Conservation (phyloP, 2,888 invertebrate genomes). For the Odontomyia ornata region DNA sequence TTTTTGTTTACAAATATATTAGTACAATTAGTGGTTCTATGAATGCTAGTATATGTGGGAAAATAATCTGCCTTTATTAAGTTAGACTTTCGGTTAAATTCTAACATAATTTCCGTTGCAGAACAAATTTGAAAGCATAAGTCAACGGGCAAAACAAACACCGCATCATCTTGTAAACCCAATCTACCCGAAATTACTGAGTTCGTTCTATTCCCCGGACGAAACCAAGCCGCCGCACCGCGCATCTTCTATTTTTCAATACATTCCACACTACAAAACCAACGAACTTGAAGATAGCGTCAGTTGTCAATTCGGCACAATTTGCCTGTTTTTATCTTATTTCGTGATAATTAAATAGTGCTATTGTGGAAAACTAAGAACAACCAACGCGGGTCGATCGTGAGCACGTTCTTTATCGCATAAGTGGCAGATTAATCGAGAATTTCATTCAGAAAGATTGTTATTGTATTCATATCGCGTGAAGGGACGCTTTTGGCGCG, state of each 20-base stretch:
- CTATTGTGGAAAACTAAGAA: background rate
- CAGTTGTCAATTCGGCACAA: conserved; percentile 20
- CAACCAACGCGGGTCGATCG: no score
- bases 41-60: no score
- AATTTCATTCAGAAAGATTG: no score
- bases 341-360: background rate
- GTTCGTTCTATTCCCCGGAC: conserved; percentile 11
- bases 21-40: no score
- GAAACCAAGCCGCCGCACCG: conserved; percentile 24
- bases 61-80: no score
- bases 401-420: background rate
- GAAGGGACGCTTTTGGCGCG: conserved; percentile 41
- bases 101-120: no score
- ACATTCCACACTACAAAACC: background rate
- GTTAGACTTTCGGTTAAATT: no score
- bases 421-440: background rate
- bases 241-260: background rate
- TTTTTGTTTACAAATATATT: no score
- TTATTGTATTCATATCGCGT: background rate
- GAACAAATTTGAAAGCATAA: no score
- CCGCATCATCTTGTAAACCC: background rate
- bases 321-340: background rate
- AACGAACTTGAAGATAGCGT: conserved; percentile 13
- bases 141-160: no score
- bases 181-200: background rate